phyloP scores from a whole-genome alignment of 2,888 invertebrate genomes.

The Himalopsyche anomala region DNA sequence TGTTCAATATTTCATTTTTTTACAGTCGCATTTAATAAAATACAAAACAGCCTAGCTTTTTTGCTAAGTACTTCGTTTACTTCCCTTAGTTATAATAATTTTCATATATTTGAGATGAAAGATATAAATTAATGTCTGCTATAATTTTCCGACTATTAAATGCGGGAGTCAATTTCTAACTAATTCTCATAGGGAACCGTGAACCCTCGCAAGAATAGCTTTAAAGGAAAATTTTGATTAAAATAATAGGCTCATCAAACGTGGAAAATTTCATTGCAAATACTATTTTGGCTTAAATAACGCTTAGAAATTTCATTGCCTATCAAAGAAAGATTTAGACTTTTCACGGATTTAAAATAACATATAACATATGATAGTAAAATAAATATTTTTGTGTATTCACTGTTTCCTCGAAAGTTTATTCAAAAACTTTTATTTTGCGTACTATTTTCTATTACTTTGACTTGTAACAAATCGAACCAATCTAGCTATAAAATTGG shows the following conservation, averaged over 20 bases:
- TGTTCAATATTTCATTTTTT: too few relatives aligned
- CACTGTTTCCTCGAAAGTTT: too few relatives aligned
- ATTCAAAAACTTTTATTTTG: too few relatives aligned
- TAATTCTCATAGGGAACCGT: background rate
- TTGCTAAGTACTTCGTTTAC: too few relatives aligned
- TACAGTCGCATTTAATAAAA: too few relatives aligned
- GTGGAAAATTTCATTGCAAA: background rate
- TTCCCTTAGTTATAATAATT: too few relatives aligned
- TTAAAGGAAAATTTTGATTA: conserved; percentile 23
- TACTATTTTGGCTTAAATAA: background rate
- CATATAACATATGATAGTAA: background rate
- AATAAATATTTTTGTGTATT: background rate
- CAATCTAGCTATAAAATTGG: too few relatives aligned
- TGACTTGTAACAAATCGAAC: too few relatives aligned
- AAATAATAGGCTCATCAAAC: conserved; percentile 17
- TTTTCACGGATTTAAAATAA: background rate
- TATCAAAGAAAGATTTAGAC: background rate
- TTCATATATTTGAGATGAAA: conserved; percentile 10
- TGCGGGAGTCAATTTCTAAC: conserved; percentile 24
- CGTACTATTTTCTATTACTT: too few relatives aligned
- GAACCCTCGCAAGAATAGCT: background rate
- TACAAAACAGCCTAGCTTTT: too few relatives aligned
- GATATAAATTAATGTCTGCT: background rate
- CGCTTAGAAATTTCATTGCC: background rate
- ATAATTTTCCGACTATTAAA: conserved; percentile 21